phyloP scores from a whole-genome alignment of 2,888 invertebrate genomes.

The Eupithecia exiguata region DNA sequence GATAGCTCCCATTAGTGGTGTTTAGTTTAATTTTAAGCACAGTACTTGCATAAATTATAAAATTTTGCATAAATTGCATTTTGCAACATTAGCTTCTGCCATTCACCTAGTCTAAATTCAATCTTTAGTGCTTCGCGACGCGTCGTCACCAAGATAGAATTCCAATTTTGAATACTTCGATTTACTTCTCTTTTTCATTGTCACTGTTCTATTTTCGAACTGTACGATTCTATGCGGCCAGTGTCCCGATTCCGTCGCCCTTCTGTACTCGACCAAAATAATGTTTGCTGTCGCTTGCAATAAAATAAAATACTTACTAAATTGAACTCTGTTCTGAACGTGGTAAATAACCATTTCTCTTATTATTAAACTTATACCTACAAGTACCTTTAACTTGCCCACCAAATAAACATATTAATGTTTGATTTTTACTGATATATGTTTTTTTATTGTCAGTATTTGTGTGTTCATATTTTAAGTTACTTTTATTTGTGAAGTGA shows the following conservation, averaged over 20 bases:
- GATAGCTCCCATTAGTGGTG: slow-evolving; percentile 31
- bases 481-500: too few species aligned
- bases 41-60: not conserved
- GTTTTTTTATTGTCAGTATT: too few species aligned
- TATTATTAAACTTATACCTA: not conserved
- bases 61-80: not conserved
- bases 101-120: not conserved
- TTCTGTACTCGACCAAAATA: slow-evolving; percentile 51
- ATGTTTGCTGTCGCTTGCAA: slow-evolving; percentile 29
- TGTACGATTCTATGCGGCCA: slow-evolving; percentile 56
- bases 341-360: not conserved
- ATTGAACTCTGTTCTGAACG: not conserved
- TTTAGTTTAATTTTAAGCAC: slow-evolving; percentile 24
- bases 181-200: slow-evolving; percentile 59
- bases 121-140: not conserved
- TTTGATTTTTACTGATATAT: too few species aligned
- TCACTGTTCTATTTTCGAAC: slow-evolving; percentile 64
- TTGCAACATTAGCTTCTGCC: not conserved
- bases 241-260: slow-evolving; percentile 54
- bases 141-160: slow-evolving; percentile 41
- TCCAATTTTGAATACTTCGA: slow-evolving; percentile 51
- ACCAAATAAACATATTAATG: too few species aligned
- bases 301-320: slow-evolving; percentile 18
- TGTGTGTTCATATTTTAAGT: too few species aligned
- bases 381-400: too few species aligned